phyloP scores from a whole-genome alignment of 2,888 invertebrate species.

The Drosophila aldrichi region DNA sequence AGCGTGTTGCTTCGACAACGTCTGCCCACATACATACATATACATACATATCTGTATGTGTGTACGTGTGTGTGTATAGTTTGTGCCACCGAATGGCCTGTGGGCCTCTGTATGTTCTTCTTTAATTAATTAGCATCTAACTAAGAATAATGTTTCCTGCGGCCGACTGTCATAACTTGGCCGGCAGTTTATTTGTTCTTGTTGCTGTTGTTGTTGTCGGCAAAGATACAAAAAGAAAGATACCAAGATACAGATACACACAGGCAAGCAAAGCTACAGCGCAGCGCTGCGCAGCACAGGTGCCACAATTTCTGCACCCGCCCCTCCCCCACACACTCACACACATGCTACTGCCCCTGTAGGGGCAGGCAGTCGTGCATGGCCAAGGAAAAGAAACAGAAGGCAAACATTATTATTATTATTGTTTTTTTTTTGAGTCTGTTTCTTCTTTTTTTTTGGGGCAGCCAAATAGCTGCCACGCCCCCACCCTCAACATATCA shows the following conservation, averaged over 20 bases:
- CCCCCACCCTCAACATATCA: slow-evolving; percentile 18
- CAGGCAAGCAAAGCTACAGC: slow-evolving; percentile 31
- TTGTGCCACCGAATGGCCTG: slow-evolving; percentile 34
- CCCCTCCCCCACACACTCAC: not conserved
- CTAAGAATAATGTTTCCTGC: slow-evolving; percentile 80
- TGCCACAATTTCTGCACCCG: slow-evolving; percentile 53
- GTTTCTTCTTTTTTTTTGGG: slow-evolving; percentile 18
- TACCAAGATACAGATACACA: slow-evolving; percentile 24
- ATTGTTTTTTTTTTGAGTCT: not conserved
- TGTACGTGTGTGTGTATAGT: slow-evolving; percentile 31
- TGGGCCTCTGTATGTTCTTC: slow-evolving; percentile 13
- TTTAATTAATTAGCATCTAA: slow-evolving; percentile 79
- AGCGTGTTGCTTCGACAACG: slow-evolving; percentile 19
- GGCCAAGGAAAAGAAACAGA: slow-evolving; percentile 30
- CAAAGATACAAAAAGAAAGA: slow-evolving; percentile 39
- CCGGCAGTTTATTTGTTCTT: slow-evolving; percentile 65
- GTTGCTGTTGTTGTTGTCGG: slow-evolving; percentile 39
- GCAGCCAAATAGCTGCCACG: slow-evolving; percentile 45
- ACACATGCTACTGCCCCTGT: slow-evolving; percentile 6
- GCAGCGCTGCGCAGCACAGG: slow-evolving; percentile 54
- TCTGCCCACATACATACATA: slow-evolving; percentile 10
- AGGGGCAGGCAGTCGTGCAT: slow-evolving; percentile 43
- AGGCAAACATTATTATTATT: slow-evolving; percentile 39
- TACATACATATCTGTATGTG: not conserved
- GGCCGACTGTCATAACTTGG: slow-evolving; percentile 74